phyloP scores from a whole-genome alignment of 2,797 vertebrate genomes.

The Mus caroli region DNA sequence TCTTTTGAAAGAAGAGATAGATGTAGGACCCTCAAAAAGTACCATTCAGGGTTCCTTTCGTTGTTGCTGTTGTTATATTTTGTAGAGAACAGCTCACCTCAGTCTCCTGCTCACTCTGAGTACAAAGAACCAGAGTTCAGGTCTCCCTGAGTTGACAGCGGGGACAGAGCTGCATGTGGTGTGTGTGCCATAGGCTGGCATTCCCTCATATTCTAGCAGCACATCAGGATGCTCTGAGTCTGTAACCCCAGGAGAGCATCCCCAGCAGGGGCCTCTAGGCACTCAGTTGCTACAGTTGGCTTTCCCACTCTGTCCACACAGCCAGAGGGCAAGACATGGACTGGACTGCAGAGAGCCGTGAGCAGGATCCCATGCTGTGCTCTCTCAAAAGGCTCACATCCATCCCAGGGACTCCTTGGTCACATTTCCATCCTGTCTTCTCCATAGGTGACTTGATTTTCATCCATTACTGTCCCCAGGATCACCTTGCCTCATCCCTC shows the following conservation, averaged over 20 bases:
- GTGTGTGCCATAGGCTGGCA: background rate
- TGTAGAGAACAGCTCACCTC: background rate
- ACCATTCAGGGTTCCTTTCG: background rate
- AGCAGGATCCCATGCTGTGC: background rate
- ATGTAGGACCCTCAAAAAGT: background rate
- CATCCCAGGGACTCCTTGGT: background rate
- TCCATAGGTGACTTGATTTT: background rate
- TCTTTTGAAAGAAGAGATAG: background rate
- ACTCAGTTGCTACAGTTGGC: background rate
- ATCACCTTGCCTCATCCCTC: background rate
- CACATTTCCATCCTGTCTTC: background rate
- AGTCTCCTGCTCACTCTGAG: background rate
- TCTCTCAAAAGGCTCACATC: background rate
- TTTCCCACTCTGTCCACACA: background rate
- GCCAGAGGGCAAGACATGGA: background rate
- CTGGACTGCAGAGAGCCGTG: background rate
- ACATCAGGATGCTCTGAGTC: background rate
- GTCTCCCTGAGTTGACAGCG: conserved; percentile 2
- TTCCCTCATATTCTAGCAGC: conserved; percentile 18
- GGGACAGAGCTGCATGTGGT: background rate
- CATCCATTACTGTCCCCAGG: background rate
- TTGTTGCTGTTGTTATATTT: background rate
- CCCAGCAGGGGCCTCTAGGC: background rate
- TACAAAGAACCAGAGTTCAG: conserved; percentile 1
- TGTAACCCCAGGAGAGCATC: background rate